Percentiles rank a stretch among this genome's conserved stretches.
These are phyloP conservation scores for Pseudomyrmex cubaensis DNA, from an alignment of 1,140 invertebrate genomes.

Conservation along the genomic window DNA sequence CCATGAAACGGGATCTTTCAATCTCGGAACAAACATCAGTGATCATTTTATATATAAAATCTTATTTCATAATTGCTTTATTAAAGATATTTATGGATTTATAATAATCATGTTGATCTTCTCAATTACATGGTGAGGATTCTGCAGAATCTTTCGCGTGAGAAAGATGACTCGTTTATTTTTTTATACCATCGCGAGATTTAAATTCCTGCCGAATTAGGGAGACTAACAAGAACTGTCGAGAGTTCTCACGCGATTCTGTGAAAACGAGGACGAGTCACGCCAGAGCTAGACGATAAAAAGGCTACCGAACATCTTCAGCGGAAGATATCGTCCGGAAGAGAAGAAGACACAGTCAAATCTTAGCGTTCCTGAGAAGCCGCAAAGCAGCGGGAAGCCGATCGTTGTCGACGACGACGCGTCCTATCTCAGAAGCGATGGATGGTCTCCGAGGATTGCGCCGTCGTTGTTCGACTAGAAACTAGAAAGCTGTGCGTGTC, in stretches of 20 bases:
- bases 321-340: background rate
- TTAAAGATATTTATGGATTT: too few relatives aligned
- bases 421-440: background rate
- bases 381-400: background rate
- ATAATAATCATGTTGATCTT: too few relatives aligned
- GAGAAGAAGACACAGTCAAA: background rate
- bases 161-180: background rate
- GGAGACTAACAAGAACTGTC: background rate
- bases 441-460: background rate
- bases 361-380: background rate
- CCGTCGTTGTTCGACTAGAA: constrained; percentile 9
- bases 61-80: too few relatives aligned
- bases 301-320: background rate
- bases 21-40: too few relatives aligned
- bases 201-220: background rate
- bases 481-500: background rate
- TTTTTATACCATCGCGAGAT: background rate
- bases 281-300: background rate
- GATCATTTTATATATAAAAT: too few relatives aligned
- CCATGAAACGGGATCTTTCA: too few relatives aligned
- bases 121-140: too few relatives aligned
- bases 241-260: too few relatives aligned
- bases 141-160: background rate
- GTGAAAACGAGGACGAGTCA: background rate
- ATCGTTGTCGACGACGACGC: background rate